phyloP scores from a whole-genome alignment of 1,140 invertebrate genomes.

The Geopemphigus sp. region DNA sequence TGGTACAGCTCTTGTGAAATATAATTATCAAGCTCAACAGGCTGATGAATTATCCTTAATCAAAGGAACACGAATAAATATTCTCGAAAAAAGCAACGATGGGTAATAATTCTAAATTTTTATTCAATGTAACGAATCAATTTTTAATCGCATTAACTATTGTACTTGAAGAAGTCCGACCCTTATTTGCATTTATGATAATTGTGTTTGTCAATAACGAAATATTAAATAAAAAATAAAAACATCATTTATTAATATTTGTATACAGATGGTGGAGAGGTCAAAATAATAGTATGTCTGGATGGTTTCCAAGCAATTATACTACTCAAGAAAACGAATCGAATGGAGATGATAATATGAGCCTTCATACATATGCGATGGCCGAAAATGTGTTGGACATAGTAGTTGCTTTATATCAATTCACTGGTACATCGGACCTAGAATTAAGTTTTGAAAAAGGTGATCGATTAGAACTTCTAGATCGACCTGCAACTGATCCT shows the following conservation, averaged over 20 bases:
- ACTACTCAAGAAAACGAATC: constrained; percentile 81
- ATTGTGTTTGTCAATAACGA: not conserved
- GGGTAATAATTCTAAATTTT: constrained; percentile 59
- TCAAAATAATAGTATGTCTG: constrained; percentile 75
- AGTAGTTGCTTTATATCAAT: constrained; percentile 90
- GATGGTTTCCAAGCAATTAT: constrained; percentile 98
- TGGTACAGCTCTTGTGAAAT: constrained; percentile 91
- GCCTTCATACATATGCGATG: constrained; percentile 86
- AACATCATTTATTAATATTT: not conserved
- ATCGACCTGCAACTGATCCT: constrained; percentile 91
- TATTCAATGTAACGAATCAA: too few species aligned
- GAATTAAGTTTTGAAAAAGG: constrained; percentile 96
- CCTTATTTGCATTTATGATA: too few species aligned
- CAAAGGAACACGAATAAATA: constrained; percentile 87
- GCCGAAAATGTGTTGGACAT: constrained; percentile 91
- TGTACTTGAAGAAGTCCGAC: too few species aligned
- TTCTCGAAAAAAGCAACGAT: constrained; percentile 97
- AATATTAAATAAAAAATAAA: not conserved
- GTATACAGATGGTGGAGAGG: constrained; percentile 90
- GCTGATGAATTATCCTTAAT: constrained; percentile 91
- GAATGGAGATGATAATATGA: constrained; percentile 70
- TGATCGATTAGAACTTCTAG: constrained; percentile 90
- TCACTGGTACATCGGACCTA: constrained; percentile 92
- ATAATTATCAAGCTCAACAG: constrained; percentile 97
- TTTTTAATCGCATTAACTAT: too few species aligned